A percentile compares a stretch with the other conserved stretches of the same genome.
Conservation (phyloP, 2,888 invertebrate species). For the Chorisops tibialis region DNA sequence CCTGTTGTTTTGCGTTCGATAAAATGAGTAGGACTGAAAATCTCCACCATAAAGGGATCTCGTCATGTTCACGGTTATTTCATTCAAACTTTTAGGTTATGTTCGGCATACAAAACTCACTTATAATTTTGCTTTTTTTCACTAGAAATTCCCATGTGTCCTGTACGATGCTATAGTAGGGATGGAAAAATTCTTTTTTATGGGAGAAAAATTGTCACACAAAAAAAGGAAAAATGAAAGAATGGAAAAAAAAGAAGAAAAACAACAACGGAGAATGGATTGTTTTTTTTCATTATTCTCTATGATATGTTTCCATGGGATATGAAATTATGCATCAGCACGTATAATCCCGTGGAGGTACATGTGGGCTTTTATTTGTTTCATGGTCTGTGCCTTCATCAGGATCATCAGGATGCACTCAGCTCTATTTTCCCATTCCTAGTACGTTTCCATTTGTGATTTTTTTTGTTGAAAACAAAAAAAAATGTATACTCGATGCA, state of each 20-base stretch:
- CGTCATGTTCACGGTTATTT: background rate
- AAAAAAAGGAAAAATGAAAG: background rate
- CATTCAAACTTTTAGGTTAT: background rate
- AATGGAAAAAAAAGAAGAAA: no score
- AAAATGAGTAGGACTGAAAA: constrained; percentile 4
- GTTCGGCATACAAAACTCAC: background rate
- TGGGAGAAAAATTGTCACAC: constrained; percentile 18
- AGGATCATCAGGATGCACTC: constrained; percentile 21
- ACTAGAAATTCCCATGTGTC: constrained; percentile 1
- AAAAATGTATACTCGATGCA: constrained; percentile 5
- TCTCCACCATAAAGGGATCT: constrained; percentile 4
- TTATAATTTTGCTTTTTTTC: constrained; percentile 10
- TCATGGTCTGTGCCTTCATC: constrained; percentile 18
- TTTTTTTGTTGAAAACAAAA: constrained; percentile 6
- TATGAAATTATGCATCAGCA: constrained; percentile 31
- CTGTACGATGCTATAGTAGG: background rate
- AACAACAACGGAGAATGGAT: no score
- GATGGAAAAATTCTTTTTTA: background rate
- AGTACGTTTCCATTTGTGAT: constrained; percentile 5
- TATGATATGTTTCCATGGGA: constrained; percentile 26
- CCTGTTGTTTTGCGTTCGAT: background rate
- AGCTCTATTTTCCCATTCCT: background rate
- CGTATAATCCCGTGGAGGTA: constrained; percentile 26
- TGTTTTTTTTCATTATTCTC: constrained; percentile 25
- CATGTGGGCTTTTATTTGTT: constrained; percentile 25